phyloP scores from a whole-genome alignment of 2,797 vertebrate species.

The Coreius guichenoti region DNA sequence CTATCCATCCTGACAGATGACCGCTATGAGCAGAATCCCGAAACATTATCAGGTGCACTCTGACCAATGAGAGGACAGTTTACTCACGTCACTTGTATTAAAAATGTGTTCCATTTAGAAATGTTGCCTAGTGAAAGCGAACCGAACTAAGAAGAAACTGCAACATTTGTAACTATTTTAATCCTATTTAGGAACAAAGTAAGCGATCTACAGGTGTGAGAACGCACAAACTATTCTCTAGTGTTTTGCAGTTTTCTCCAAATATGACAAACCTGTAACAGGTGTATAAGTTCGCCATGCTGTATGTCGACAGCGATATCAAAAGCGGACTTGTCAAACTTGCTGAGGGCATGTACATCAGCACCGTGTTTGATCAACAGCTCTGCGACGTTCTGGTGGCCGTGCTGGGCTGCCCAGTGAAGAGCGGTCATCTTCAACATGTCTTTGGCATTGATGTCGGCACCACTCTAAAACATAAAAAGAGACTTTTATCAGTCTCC shows the following conservation, averaged over 20 bases:
- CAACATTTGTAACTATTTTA: neutral
- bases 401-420: slow-evolving; percentile 91
- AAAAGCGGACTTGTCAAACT: slow-evolving; percentile 91
- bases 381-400: slow-evolving; percentile 81
- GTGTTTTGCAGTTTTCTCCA: neutral
- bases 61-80: neutral
- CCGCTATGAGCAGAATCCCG: neutral
- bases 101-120: neutral
- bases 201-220: neutral
- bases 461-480: slow-evolving; percentile 81
- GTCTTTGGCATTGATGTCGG: slow-evolving; percentile 92
- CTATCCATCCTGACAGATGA: neutral
- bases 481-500: neutral
- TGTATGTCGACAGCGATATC: slow-evolving; percentile 90
- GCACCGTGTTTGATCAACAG: slow-evolving; percentile 86
- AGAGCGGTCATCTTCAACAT: slow-evolving; percentile 95
- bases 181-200: neutral
- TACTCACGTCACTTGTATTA: neutral
- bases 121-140: neutral
- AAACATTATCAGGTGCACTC: neutral
- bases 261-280: slow-evolving; percentile 84
- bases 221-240: neutral
- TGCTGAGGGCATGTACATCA: slow-evolving; percentile 87
- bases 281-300: slow-evolving; percentile 84
- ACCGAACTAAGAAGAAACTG: neutral